phyloP scores from a whole-genome alignment of 2,113 vertebrate genomes.

The Scartelaos histophorus region DNA sequence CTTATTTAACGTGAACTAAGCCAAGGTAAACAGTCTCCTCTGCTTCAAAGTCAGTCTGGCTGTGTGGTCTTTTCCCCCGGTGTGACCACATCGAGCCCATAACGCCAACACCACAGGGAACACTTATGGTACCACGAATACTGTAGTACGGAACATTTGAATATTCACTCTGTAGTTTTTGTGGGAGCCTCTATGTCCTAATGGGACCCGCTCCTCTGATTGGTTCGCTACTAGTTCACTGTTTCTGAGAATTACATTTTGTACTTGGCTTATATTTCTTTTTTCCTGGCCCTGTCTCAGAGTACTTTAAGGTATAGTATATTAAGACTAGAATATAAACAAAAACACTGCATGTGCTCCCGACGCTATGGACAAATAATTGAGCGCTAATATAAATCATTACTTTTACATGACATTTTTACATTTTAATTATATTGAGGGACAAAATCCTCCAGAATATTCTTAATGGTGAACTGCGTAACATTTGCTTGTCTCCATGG shows the following conservation, averaged over 20 bases:
- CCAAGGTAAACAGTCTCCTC: slow-evolving; percentile 50
- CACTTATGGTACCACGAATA: slow-evolving; percentile 2
- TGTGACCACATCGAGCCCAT: slow-evolving; percentile 8
- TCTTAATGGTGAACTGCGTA: no score
- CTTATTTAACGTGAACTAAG: slow-evolving; percentile 34
- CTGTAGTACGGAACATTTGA: background rate
- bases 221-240: background rate
- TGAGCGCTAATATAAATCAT: no score
- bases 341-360: no score
- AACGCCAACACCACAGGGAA: slow-evolving; percentile 1
- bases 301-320: no score
- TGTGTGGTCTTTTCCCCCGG: slow-evolving; percentile 46
- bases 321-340: no score
- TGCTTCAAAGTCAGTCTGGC: slow-evolving; percentile 39
- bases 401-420: no score
- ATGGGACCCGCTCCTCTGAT: background rate
- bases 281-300: background rate
- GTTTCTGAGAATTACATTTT: background rate
- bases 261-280: background rate
- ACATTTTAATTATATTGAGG: no score
- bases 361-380: no score
- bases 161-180: background rate
- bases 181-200: background rate
- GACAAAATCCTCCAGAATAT: no score
- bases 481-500: no score